Base-by-base conservation (phyloP, 2,888 invertebrate species). In the Chymomyza amoena region DNA sequence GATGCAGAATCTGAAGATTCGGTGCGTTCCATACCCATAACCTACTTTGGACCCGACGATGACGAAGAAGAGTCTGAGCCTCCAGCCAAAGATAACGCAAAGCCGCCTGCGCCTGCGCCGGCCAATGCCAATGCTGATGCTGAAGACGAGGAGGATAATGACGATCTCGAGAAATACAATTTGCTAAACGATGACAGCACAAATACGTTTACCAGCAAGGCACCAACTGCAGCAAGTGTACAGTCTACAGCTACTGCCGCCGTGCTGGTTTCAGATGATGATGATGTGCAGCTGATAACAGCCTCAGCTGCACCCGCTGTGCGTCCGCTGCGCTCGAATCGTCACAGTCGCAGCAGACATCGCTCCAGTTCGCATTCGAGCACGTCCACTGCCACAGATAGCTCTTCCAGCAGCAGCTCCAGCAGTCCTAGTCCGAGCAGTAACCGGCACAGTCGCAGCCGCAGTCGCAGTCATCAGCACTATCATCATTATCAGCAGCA, bases 11-110 rank as follows among this genome's bases (percentile, higher is more conserved):
- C 91, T 0, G 89, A 90, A 60, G 88, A 81, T 62, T 92, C 84
- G 1, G 89, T 91, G 32, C 91, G 91, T 64, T 92, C 92, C 61
- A 91, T 92, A 88, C 92, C 92, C 0, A 91, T 91, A n/a, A 90
- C 90, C 9, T 90, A 89, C 16, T 91, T 90, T 73, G 90, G 90
- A 5, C 89, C 86, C 10, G 91, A 90, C 67, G 90, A 89, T 20
- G 89, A 85, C 3, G 76, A 68, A 5, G 68, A n/a, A n/a, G n/a
- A n/a, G n/a, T n/a, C n/a, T n/a, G n/a, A 76, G 13, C 62, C 66
- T 3, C 15, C n/a, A 10, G 32, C 15, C 32, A 54, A 54, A 54
- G 25, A 64, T 25, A 16, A 16, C 32, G 32, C 51, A 39, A 36
- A n/a, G 61, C 20, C 5, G 15, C 6, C 18, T 39, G 13, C 5